phyloP scores from a whole-genome alignment of 2,888 invertebrate genomes.

The Cordilura impudica region DNA sequence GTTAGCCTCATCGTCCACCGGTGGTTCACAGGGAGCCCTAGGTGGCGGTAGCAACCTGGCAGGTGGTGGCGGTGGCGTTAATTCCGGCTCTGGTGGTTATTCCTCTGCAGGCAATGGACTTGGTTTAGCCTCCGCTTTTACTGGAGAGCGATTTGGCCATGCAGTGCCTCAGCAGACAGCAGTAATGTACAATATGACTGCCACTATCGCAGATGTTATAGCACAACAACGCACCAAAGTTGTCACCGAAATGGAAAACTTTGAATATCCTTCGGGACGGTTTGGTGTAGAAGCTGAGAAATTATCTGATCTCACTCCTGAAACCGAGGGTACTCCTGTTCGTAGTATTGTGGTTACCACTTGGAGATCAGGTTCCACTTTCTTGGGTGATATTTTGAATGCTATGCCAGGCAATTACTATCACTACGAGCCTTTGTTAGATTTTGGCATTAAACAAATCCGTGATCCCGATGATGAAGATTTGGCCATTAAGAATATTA shows the following conservation, averaged over 20 bases:
- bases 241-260: conserved; percentile 81
- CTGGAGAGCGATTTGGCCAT: conserved; percentile 64
- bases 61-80: conserved; percentile 41
- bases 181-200: conserved; percentile 73
- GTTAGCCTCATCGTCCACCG: conserved; percentile 65
- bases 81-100: conserved; percentile 55
- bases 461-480: conserved; percentile 85
- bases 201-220: conserved; percentile 81
- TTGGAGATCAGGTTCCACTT: conserved; percentile 94
- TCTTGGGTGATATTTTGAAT: conserved; percentile 90
- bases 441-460: conserved; percentile 89
- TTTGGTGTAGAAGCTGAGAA: conserved; percentile 80
- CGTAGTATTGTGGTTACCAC: conserved; percentile 90
- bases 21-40: conserved; percentile 56
- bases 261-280: conserved; percentile 81
- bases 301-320: conserved; percentile 84
- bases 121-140: conserved; percentile 62
- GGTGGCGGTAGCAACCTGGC: conserved; percentile 36
- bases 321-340: conserved; percentile 83
- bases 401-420: conserved; percentile 92
- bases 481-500: conserved; percentile 83
- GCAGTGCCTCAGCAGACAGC: conserved; percentile 56
- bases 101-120: conserved; percentile 60
- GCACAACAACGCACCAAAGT: conserved; percentile 80
- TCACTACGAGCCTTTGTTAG: conserved; percentile 92